These are phyloP conservation scores for Micrasema longulum DNA, from an alignment of 1,140 invertebrate species.

Conservation along the genomic window DNA sequence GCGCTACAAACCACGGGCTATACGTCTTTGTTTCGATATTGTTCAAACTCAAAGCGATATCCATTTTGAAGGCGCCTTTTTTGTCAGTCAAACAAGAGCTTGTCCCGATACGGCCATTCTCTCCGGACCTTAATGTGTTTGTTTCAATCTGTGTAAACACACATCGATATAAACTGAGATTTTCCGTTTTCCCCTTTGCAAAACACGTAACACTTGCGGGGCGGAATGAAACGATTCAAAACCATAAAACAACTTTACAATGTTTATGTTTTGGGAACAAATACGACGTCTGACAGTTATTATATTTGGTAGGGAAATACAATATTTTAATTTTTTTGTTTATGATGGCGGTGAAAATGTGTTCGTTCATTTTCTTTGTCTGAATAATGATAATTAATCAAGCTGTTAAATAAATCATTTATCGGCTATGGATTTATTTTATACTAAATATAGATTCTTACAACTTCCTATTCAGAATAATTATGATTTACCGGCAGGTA, in stretches of 20 bases:
- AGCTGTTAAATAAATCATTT: no score
- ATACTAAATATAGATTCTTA: no score
- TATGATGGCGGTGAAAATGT: no score
- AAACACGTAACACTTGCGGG: constrained; percentile 16
- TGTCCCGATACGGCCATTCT: constrained; percentile 3
- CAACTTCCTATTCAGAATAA: no score
- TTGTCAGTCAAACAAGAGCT: constrained; percentile 26
- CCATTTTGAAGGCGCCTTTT: constrained; percentile 21
- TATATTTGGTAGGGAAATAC: no score
- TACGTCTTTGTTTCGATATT: constrained; percentile 1
- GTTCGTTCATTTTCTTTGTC: no score
- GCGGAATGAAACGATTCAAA: constrained; percentile 8
- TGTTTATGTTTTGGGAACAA: no score
- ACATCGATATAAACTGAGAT: constrained; percentile 9
- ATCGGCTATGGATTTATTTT: no score
- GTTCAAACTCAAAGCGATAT: constrained; percentile 14
- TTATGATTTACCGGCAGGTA: no score
- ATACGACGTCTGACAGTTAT: no score
- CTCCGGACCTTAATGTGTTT: constrained; percentile 31
- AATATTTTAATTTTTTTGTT: background rate
- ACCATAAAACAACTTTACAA: constrained; percentile 5
- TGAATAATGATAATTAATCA: no score
- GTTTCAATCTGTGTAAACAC: constrained; percentile 28
- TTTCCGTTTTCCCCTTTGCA: constrained; percentile 1
- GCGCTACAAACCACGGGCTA: background rate